Evolutionary conservation across 2,113 vertebrate genomes (phyloP).

Genomic region (Anguilla japonica): DNA sequence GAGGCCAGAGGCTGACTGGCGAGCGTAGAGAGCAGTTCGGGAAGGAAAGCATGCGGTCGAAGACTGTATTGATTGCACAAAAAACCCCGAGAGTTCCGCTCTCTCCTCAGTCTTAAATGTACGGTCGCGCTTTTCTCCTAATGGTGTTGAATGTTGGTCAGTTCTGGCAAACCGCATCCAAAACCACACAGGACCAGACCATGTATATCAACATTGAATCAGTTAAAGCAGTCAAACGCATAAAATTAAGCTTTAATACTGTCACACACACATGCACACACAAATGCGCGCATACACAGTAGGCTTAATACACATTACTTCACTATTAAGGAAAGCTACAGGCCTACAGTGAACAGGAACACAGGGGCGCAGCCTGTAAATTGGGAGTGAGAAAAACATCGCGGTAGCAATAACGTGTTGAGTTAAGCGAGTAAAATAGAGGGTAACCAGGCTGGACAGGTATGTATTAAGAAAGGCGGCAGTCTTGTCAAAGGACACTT

Average conservation of each 20-base stretch:
- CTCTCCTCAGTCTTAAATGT: not conserved
- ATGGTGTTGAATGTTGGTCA: no score
- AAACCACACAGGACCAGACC: not conserved
- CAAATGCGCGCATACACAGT: not conserved
- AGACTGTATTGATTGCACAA: not conserved
- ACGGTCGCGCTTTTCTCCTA: no score
- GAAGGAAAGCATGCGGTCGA: not conserved
- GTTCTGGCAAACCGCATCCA: no score
- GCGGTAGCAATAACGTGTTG: not conserved
- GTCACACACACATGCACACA: not conserved
- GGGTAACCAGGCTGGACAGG: not conserved
- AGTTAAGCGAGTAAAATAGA: not conserved
- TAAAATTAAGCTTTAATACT: not conserved
- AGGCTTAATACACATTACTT: not conserved
- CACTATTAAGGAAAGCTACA: not conserved
- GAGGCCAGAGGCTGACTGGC: not conserved
- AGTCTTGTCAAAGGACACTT: not conserved
- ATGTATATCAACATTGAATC: not conserved
- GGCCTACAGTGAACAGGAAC: not conserved
- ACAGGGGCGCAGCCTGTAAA: not conserved
- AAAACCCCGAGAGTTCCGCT: not conserved
- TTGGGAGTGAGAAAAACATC: no score
- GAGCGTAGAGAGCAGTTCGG: not conserved
- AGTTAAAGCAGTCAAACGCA: not conserved
- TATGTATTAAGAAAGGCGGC: not conserved